phyloP scores from a whole-genome alignment of 2,113 vertebrate genomes.

The Azemiops feae region DNA sequence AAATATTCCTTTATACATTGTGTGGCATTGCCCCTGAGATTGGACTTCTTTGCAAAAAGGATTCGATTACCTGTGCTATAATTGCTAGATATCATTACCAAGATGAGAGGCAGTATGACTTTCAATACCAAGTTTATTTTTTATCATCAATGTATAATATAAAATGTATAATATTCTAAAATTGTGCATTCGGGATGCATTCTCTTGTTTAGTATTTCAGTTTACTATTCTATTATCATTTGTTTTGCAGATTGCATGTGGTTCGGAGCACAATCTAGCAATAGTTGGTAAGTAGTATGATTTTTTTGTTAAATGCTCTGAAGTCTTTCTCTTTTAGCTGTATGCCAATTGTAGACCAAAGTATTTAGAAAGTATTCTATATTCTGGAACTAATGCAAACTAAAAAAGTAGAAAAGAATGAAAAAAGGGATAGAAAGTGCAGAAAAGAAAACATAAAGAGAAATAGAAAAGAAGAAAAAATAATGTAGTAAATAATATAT shows the following conservation, averaged over 20 bases:
- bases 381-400: not conserved
- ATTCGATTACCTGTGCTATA: not conserved
- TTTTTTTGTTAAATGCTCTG: slow-evolving; percentile 41
- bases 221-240: slow-evolving; percentile 10
- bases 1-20: not conserved
- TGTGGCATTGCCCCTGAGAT: not conserved
- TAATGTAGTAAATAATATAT: not conserved
- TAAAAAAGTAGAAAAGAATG: not conserved
- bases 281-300: slow-evolving; percentile 82
- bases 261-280: slow-evolving; percentile 94
- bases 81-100: not conserved
- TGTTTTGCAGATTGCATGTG: slow-evolving; percentile 84
- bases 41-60: not conserved
- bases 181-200: not conserved
- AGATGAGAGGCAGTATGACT: not conserved
- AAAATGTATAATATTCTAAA: not conserved
- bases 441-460: not conserved
- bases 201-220: not conserved
- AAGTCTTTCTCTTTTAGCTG: slow-evolving; percentile 33
- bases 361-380: not conserved
- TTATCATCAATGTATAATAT: not conserved
- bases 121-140: not conserved
- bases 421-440: not conserved
- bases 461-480: not conserved
- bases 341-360: slow-evolving; percentile 1